Conservation (phyloP, 2,888 invertebrate species). For the Calephelis perditalis region DNA sequence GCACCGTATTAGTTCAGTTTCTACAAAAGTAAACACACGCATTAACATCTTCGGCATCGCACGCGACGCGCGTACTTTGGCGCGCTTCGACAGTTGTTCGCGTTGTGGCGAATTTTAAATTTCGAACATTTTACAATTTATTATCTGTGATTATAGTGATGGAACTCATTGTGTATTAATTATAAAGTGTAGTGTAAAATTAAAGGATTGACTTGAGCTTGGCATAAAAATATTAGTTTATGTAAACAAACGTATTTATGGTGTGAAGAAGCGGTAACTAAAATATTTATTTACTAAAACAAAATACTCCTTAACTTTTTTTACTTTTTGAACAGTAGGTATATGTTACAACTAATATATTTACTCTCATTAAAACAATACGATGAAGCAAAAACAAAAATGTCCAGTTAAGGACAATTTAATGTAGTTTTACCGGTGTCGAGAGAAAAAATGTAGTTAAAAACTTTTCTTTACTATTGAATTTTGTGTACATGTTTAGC, state of each 20-base stretch:
- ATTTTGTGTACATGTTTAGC: no score
- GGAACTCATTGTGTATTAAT: background rate
- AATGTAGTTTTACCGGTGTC: no score
- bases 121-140: conserved; percentile 31
- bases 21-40: conserved; percentile 52
- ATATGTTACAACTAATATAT: no score
- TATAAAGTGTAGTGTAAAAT: background rate
- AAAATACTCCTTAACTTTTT: background rate
- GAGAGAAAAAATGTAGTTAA: no score
- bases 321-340: no score
- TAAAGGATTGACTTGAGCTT: conserved; percentile 7
- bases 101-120: conserved; percentile 50
- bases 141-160: conserved; percentile 17
- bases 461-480: no score
- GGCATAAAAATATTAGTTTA: conserved; percentile 10
- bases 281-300: background rate
- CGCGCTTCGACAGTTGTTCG: conserved; percentile 61
- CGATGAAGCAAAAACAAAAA: no score
- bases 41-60: conserved; percentile 53
- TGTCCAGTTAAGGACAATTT: no score
- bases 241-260: background rate
- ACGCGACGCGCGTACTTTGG: conserved; percentile 64
- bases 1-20: conserved; percentile 41
- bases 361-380: no score
- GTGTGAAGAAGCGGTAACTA: background rate